Evolutionary conservation across 2,888 invertebrate species (phyloP), one percentile per base, ranked within the genome.

Genomic region (Desoria tigrina): DNA sequence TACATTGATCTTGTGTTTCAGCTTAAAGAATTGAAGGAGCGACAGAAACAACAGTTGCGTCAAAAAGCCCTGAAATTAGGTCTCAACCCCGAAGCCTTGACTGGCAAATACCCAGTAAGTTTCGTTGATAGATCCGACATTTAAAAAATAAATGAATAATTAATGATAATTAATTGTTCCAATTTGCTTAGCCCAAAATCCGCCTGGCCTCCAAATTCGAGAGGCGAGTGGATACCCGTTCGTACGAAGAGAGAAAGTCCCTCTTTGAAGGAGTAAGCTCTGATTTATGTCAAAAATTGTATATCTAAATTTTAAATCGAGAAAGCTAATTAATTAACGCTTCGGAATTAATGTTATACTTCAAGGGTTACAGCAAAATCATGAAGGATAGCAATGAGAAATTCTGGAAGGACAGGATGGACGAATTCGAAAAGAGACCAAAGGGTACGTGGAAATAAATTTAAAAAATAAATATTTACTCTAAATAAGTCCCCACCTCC

Each of bases 151-250:
- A 32, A 4, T 7, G 11, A 11, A n/a, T 62, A 23, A 2, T 49
- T 45, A 27, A 32, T 7, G 32, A n/a, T 62, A 23, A 2, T 49
- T 45, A 27, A 16, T 32, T 53, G 14, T 59, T 57, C n/a, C 6
- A 51, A 24, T 21, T 51, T 51, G 14, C 85, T 62, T 82, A 94
- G 92, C 95, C 95, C 81, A 96, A 95, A 88, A 94, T 97, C 82
- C 93, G 94, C 86, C 93, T 95, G 81, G 94, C 95, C 82, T 95
- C 94, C 85, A 97, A 96, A 87, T 96, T 95, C 84, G 97, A 97
- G 86, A 87, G 96, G 83, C 93, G 95, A 83, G 92, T 94, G 76
- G 96, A 97, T 84, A 92, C 94, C 83, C 89, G 96, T 85, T 92
- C 94, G 78, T 95, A 94, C 81, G 92, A 90, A 79, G 94, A 94